Evolutionary conservation across 2,113 vertebrate species (phyloP).

Genomic region (Cyphomyrus plagiostoma): DNA sequence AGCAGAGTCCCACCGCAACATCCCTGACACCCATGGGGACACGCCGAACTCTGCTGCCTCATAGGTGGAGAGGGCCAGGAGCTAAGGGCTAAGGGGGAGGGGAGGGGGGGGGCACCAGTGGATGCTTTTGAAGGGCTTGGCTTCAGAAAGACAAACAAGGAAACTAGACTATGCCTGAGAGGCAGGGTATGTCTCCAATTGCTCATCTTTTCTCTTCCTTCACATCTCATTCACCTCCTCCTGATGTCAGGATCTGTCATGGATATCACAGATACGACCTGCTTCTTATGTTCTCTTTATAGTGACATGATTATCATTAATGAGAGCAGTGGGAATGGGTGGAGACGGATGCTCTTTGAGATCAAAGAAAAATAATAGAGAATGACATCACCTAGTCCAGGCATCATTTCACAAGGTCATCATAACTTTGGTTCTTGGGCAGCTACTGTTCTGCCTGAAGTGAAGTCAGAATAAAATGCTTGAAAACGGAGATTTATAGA

Average conservation of each 20-base stretch:
- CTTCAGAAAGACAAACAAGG: background rate
- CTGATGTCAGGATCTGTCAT: conserved; percentile 28
- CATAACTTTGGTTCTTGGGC: background rate
- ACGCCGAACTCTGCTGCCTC: conserved; percentile 74
- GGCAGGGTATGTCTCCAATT: background rate
- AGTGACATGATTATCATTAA: conserved; percentile 37
- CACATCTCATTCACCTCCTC: conserved; percentile 8
- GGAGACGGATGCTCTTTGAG: background rate
- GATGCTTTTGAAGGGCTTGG: background rate
- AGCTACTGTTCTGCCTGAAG: background rate
- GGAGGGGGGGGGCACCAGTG: conserved; percentile 15
- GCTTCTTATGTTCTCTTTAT: conserved; percentile 43
- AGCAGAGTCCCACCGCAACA: conserved; percentile 65
- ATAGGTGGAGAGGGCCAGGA: conserved; percentile 43
- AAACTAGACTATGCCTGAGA: background rate
- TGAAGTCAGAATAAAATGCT: background rate
- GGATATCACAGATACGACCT: conserved; percentile 54
- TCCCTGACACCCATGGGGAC: conserved; percentile 81
- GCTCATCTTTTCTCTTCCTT: conserved; percentile 5
- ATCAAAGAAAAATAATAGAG: background rate
- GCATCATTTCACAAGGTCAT: background rate
- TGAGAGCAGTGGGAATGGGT: conserved; percentile 17
- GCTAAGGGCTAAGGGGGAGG: background rate
- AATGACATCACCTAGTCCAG: background rate
- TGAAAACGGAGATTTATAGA: background rate